These are phyloP conservation scores for Procapra przewalskii DNA, from an alignment of 2,113 vertebrate species.

Conservation along the genomic window DNA sequence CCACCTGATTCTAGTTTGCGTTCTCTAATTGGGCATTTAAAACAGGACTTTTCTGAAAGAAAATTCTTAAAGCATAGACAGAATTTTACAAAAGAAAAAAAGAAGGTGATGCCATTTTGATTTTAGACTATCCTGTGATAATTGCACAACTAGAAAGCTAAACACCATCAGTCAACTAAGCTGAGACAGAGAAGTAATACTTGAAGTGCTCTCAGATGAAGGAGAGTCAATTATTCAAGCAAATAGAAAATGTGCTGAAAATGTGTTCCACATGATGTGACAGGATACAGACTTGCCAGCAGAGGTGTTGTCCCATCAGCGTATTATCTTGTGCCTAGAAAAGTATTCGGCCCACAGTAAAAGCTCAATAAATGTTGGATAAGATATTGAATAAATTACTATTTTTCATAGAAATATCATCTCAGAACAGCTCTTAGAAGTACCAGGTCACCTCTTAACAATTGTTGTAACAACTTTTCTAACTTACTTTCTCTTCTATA, in stretches of 20 bases:
- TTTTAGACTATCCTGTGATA: neutral
- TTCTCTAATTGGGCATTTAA: constrained; percentile 10
- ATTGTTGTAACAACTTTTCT: neutral
- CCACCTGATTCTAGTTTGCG: neutral
- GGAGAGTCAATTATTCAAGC: neutral
- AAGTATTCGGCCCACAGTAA: neutral
- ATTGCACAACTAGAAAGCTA: neutral
- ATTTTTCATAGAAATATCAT: neutral
- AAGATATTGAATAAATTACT: neutral
- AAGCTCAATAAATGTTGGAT: neutral
- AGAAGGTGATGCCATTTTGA: neutral
- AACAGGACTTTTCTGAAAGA: neutral
- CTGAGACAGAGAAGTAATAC: neutral
- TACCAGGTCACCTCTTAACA: neutral
- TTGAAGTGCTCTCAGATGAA: neutral
- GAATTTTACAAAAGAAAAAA: neutral
- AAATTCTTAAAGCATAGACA: neutral
- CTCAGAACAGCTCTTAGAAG: neutral
- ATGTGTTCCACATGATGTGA: accelerated
- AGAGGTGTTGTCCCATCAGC: accelerated
- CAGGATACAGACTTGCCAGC: accelerated
- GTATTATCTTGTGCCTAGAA: neutral
- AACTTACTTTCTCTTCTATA: neutral
- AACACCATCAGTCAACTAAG: neutral
- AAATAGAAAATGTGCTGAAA: neutral